Evolutionary conservation across 2,113 vertebrate species (phyloP), one percentile per base, ranked within the genome.

Genomic region (Agelaius tricolor): DNA sequence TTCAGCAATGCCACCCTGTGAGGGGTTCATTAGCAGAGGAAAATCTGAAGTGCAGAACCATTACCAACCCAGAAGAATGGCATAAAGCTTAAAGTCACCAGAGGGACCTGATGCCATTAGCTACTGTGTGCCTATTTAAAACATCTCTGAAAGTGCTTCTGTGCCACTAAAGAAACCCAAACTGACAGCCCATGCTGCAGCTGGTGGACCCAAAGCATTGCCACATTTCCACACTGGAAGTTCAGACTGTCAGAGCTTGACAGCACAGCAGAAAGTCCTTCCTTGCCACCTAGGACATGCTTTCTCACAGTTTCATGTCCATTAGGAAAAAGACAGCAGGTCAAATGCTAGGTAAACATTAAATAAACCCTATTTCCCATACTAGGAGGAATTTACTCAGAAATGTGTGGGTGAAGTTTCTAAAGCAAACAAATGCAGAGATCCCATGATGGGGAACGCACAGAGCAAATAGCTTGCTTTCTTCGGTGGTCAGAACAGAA

Each of bases 211-310:
- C 44, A 52, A 57, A 72, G 39, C 0, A 4, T 4, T 28, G 39
- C 66, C 33, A 9, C 13, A 10, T 58, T 69, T 76, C 26, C 61
- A 17, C 10, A 9, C 14, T 51, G 39, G 28, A 58, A 89, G 43
- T 39, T 62, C 11, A 10, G 39, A 35, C n/a, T 69, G 21, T 68
- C 62, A 68, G 47, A 83, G 30, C 55, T 55, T 30, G 30, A 47
- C 0, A 17, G n/a, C 4, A 6, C 30, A 83, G 54, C 75, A 76
- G n/a, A 5, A 61, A 66, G 28, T 66, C 55, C 26, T 52, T 66
- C 49, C 47, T 74, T 44, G 49, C n/a, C n/a, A 52, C 51, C n/a
- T 5, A 61, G 46, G 41, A 57, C 0, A 1, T 0, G 1, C 27
- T 47, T 65, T 23, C 39, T 55, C 52, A 46, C 23, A 44, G 57